These are phyloP conservation scores for Phaethornis superciliosus DNA, from an alignment of 2,113 vertebrate genomes.

Conservation along the genomic window DNA sequence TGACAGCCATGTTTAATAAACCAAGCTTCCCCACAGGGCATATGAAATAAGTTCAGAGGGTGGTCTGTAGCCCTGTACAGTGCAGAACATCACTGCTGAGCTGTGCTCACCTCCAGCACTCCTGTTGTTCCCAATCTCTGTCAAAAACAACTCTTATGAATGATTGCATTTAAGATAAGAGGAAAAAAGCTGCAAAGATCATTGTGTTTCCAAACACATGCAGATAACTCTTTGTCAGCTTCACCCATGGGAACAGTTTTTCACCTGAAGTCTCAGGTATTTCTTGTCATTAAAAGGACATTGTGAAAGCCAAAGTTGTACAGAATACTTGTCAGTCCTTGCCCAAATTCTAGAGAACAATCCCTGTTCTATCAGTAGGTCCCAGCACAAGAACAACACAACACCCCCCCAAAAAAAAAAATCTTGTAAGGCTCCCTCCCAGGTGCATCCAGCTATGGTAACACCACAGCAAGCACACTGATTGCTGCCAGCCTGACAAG, in stretches of 20 bases:
- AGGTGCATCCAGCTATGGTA: neutral
- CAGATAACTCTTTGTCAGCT: neutral
- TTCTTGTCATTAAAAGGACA: neutral
- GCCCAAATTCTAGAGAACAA: neutral
- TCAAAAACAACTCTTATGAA: neutral
- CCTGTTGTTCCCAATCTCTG: neutral
- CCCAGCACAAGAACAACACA: neutral
- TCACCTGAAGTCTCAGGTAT: neutral
- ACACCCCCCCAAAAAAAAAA: neutral
- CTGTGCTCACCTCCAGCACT: neutral
- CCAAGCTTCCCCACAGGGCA: neutral
- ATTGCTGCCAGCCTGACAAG: neutral
- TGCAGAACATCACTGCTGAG: neutral
- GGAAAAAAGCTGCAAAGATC: neutral
- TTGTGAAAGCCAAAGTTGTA: neutral
- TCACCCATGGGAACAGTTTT: neutral
- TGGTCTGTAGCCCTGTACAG: neutral
- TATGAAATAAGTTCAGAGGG: neutral
- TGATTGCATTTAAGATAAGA: neutral
- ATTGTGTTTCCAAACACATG: neutral
- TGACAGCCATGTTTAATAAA: neutral
- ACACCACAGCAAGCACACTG: rapidly evolving
- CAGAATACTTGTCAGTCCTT: neutral
- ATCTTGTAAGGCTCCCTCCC: neutral
- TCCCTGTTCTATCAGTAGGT: neutral